Evolutionary conservation across 2,888 invertebrate genomes (phyloP), one percentile per base, ranked within the genome.

Genomic region (Liposcelis brunnea): DNA sequence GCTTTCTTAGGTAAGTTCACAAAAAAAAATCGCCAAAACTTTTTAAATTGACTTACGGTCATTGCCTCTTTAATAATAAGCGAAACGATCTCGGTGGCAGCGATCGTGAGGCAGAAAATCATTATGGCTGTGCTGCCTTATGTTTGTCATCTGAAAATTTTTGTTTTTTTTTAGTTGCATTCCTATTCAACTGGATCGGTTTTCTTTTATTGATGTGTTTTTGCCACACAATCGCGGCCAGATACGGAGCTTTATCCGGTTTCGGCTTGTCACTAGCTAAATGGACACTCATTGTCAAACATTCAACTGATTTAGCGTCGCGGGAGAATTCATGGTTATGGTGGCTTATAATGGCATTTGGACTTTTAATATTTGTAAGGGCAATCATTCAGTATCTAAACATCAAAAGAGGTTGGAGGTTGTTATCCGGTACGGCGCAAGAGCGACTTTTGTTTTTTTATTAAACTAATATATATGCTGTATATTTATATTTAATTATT

Each of bases 111-210:
- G n/a, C n/a, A n/a, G n/a, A n/a, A n/a, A n/a, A n/a, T n/a, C n/a
- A n/a, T n/a, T n/a, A n/a, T n/a, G n/a, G n/a, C n/a, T n/a, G n/a
- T n/a, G n/a, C n/a, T 26, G 4, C 26, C 26, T 10, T 15, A 35
- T 35, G 7, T 10, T 10, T 35, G 16, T 14, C 10, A 45, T 11
- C 5, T 35, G 18, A 32, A 33, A 26, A 40, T 15, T 12, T 46
- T 48, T 46, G 49, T 50, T 48, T 50, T 51, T 50, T 68, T 69
- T 38, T 67, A 85, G 90, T 90, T 62, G 85, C 91, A 55, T 91
- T 93, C 68, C 75, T 91, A 42, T 91, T 93, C 69, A 93, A 93
- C 68, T 93, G 91, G 91, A 80, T 93, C 59, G 93, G 93, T 11
- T 90, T 93, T 63, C 67, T 93, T 54, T 71, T 90, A 59, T 71